phyloP scores from a whole-genome alignment of 1,140 invertebrate genomes.

The Mylabris phalerata region DNA sequence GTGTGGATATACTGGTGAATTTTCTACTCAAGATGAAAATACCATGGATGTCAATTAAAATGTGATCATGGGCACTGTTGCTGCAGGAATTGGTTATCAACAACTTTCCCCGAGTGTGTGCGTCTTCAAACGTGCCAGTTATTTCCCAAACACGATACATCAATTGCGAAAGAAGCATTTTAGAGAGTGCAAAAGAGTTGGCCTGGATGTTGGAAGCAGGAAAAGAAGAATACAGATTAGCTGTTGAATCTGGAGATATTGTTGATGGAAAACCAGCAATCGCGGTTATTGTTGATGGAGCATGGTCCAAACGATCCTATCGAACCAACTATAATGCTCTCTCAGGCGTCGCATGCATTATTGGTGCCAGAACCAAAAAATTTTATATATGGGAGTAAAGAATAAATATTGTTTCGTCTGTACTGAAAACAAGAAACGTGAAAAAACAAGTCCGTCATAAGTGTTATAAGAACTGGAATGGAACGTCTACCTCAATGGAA shows the following conservation, averaged over 20 bases:
- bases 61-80: no score
- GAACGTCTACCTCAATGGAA: neutral
- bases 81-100: no score
- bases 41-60: no score
- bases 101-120: no score
- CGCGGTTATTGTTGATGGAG: constrained; percentile 19
- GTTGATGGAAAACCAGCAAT: no score
- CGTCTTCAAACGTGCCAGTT: no score
- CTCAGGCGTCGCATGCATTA: constrained; percentile 31
- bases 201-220: neutral
- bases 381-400: constrained; percentile 33
- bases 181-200: no score
- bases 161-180: no score
- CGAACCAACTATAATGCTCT: constrained; percentile 26
- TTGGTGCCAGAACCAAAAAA: constrained; percentile 33
- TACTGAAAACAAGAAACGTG: constrained; percentile 26
- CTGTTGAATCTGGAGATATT: constrained; percentile 18
- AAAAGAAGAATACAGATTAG: constrained; percentile 18
- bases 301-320: constrained; percentile 30
- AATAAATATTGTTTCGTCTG: constrained; percentile 37
- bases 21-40: no score
- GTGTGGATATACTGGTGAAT: no score
- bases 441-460: neutral
- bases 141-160: no score
- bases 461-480: neutral